Percentiles rank a stretch among this genome's conserved stretches.
Evolutionary conservation across 2,113 vertebrate genomes (phyloP).

Genomic region (Dipodomys stephensi): DNA sequence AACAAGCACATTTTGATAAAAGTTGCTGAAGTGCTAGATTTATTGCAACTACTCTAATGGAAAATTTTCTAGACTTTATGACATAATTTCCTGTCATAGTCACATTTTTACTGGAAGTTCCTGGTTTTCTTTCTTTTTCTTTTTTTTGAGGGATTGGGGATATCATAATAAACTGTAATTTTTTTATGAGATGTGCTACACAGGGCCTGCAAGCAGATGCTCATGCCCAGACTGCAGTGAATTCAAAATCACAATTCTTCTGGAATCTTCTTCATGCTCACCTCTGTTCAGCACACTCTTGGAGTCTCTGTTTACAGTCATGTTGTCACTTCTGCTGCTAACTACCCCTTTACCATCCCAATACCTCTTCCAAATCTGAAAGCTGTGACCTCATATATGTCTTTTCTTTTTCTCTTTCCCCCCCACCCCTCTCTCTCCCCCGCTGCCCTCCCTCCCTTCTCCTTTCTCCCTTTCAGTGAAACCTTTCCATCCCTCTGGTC

Average conservation of each 20-base stretch:
- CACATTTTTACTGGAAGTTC: constrained; percentile 56
- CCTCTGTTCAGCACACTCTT: not conserved
- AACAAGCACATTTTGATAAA: not conserved
- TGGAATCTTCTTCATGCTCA: not conserved
- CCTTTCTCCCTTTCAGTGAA: not conserved
- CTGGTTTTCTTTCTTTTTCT: not conserved
- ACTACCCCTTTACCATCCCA: not conserved
- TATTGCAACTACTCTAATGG: constrained; percentile 43
- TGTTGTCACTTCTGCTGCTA: not conserved
- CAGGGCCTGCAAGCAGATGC: not conserved
- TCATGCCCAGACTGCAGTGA: not conserved
- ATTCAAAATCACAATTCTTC: not conserved
- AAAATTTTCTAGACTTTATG: not conserved
- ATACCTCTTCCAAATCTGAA: not conserved
- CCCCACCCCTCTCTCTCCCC: not conserved
- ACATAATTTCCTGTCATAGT: constrained; percentile 49
- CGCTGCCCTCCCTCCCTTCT: too few species aligned
- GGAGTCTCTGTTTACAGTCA: not conserved
- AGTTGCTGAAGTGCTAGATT: constrained; percentile 26
- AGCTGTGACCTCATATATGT: not conserved
- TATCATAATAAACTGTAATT: not conserved
- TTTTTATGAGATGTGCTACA: not conserved
- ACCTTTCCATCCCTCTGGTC: not conserved
- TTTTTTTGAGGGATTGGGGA: not conserved
- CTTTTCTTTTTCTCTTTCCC: not conserved